A percentile compares a stretch with the other conserved stretches of the same genome.
These are phyloP conservation scores for Eubucco bourcierii DNA, from an alignment of 2,113 vertebrate genomes.

Conservation along the genomic window DNA sequence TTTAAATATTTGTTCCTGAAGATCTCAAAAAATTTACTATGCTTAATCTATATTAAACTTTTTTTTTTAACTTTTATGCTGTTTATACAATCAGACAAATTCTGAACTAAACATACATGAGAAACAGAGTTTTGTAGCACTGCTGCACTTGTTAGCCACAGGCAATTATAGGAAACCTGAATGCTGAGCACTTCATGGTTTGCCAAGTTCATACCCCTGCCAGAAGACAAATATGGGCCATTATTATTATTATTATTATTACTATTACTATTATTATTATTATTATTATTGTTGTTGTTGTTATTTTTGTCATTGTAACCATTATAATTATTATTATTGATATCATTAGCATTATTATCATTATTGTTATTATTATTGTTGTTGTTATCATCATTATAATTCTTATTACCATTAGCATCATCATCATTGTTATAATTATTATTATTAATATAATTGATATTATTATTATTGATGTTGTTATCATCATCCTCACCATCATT, in stretches of 20 bases:
- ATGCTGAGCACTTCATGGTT: background rate
- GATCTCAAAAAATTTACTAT: background rate
- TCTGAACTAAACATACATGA: background rate
- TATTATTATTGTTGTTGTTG: too few species aligned
- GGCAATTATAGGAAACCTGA: background rate
- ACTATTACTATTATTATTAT: too few species aligned
- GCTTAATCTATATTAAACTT: background rate
- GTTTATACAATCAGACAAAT: background rate
- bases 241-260: background rate
- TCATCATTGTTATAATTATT: too few species aligned
- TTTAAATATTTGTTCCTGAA: background rate
- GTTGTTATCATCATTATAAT: too few species aligned
- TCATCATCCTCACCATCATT: too few species aligned
- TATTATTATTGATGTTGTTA: too few species aligned
- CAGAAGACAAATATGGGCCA: background rate
- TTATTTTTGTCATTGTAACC: too few species aligned
- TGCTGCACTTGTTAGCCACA: background rate
- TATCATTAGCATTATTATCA: too few species aligned
- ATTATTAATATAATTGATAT: too few species aligned
- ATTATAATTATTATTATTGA: too few species aligned
- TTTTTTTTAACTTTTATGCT: background rate
- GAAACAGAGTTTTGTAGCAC: background rate
- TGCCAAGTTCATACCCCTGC: background rate
- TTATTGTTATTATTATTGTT: too few species aligned
- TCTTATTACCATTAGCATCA: too few species aligned